Evolutionary conservation across 1,140 invertebrate species (phyloP), one percentile per base, ranked within the genome.

Genomic region (Orussus abietinus): DNA sequence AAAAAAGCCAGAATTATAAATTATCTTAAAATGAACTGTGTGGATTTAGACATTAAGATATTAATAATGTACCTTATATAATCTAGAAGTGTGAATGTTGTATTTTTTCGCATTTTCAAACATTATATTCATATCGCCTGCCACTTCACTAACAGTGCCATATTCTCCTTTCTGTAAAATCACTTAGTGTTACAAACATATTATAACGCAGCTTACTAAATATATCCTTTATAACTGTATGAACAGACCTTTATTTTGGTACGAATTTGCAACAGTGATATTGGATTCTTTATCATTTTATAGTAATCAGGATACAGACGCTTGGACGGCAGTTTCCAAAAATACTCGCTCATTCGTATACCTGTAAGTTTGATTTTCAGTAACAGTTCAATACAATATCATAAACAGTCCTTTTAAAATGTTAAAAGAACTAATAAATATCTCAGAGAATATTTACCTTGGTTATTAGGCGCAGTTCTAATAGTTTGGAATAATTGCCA

Each of bases 31-130:
- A 38, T 12, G 64, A 63, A 22, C 56, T 38, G 9, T 67, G 62
- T 13, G 56, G 66, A 3, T 50, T 58, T 22, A 36, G 40, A 40
- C 66, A 4, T 68, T 41, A 38, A 57, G 64, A 2, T 61, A 21
- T 25, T 10, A 41, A 22, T 26, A 37, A 49, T 41, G 18, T 72
- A 83, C 86, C 69, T 89, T 90, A 55, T 94, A 96, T 17, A 97
- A 75, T 55, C 84, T 81, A 3, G 91, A 93, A 36, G 88, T 87
- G 26, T 88, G 84, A 35, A 88, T 72, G 65, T 98, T 98, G 67
- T 96, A 98, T 53, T 86, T 85, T 64, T 93, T 94, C 5, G 95
- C 94, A 77, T 98, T 98, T 64, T 97, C 90, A 77, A 98, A 96
- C 85, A 99, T 95, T n/a, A 96, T 82, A 65, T 95, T 95, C 76